Evolutionary conservation across 2,888 invertebrate genomes (phyloP), one percentile per base, ranked within the genome.

Genomic region (Scaptomyza reducta): DNA sequence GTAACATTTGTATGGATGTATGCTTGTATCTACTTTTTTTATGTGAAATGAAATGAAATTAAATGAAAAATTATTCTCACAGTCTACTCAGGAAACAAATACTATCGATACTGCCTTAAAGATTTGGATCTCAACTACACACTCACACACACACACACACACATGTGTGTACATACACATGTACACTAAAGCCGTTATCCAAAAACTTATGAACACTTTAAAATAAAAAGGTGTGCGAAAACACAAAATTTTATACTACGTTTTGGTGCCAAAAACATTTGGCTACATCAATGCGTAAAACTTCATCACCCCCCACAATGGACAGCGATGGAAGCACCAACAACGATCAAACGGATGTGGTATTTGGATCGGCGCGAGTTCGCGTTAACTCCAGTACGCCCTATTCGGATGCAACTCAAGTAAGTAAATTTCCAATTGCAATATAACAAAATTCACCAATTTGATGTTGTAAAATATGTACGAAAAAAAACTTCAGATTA

Each of bases 361-460:
- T 96, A 90, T 98, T 98, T 93, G 98, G 98, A 86, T 98, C 98
- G 62, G 96, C 97, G 92, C 94, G 96, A 89, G 96, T 98, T 92
- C 96, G 96, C 93, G 95, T 96, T 92, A 96, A 96, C 92, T 98
- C 98, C 33, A 94, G 95, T 57, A 99, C 98, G 67, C 99, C 99
- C 67, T 99, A 99, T 93, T 97, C 98, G 90, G 99, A 99, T 94
- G 99, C 99, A 73, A 99, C 99, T 88, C 96, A 97, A 96, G 97
- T 97, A 93, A 95, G 94, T 93, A 54, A 5, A 41, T 22, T 40
- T 50, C 13, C 29, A 13, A 47, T 16, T 14, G 11, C 10, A 29
- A 16, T 6, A 29, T 9, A 9, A n/a, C n/a, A n/a, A n/a, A n/a
- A n/a, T n/a, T n/a, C n/a, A n/a, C n/a, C n/a, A n/a, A 16, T 40